Evolutionary conservation across 2,113 vertebrate species (phyloP).

Genomic region (Spheniscus mendiculus): DNA sequence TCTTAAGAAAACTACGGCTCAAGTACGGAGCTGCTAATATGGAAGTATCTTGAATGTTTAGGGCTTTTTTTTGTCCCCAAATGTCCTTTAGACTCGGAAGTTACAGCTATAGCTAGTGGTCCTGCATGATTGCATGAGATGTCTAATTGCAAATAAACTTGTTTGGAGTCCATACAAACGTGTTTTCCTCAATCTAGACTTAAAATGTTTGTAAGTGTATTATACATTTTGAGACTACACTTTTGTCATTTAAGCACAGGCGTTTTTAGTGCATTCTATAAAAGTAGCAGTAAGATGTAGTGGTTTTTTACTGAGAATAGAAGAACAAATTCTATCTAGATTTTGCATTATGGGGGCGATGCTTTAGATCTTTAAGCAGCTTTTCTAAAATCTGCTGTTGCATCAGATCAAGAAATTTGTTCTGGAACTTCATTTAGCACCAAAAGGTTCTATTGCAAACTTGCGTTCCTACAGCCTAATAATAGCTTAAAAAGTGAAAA

Average conservation of each 20-base stretch:
- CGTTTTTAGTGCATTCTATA: conserved; percentile 63
- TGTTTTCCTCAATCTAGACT: conserved; percentile 74
- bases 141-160: conserved; percentile 79
- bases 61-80: conserved; percentile 32
- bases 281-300: conserved; percentile 31
- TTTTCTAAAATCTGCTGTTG: conserved; percentile 57
- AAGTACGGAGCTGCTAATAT: conserved; percentile 56
- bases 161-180: conserved; percentile 72
- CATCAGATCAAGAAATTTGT: conserved; percentile 59
- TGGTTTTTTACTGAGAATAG: conserved; percentile 56
- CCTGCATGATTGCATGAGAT: conserved; percentile 83
- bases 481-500: conserved; percentile 69
- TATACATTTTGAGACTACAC: conserved; percentile 62
- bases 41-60: conserved; percentile 66
- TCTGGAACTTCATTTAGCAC: conserved; percentile 58
- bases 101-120: conserved; percentile 68
- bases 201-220: conserved; percentile 73
- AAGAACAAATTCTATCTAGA: conserved; percentile 39
- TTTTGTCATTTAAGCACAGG: conserved; percentile 65
- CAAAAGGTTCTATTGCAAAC: conserved; percentile 36
- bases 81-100: conserved; percentile 52
- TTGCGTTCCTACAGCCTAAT: conserved; percentile 70
- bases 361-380: conserved; percentile 59
- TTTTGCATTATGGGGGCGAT: conserved; percentile 56
- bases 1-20: conserved; percentile 71